Evolutionary conservation across 2,113 vertebrate genomes (phyloP).

Genomic region (Sclerurus mexicanus): DNA sequence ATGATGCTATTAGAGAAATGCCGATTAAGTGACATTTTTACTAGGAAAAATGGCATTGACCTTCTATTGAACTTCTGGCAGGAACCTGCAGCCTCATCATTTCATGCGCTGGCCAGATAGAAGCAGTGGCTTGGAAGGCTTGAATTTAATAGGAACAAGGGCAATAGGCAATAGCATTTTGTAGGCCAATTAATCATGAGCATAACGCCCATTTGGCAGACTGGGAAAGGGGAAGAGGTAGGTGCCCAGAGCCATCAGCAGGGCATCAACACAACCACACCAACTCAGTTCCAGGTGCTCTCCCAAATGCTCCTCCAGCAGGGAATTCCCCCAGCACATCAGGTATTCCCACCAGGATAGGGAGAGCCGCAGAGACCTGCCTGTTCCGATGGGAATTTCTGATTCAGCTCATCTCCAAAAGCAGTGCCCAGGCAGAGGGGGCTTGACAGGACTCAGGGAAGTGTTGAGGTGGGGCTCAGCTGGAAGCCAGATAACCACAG

Average conservation of each 20-base stretch:
- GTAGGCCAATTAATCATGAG: rapidly evolving
- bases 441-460: background rate
- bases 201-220: background rate
- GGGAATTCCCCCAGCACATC: rapidly evolving
- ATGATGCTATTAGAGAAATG: background rate
- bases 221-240: background rate
- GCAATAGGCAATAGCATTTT: background rate
- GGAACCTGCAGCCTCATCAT: background rate
- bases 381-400: rapidly evolving
- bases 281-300: background rate
- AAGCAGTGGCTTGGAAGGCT: background rate
- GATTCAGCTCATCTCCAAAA: background rate
- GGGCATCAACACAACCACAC: rapidly evolving
- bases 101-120: background rate
- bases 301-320: background rate
- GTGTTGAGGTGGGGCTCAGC: rapidly evolving
- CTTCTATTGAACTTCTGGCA: background rate
- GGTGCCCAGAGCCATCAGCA: background rate
- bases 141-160: background rate
- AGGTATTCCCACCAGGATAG: background rate
- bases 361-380: rapidly evolving
- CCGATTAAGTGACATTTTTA: background rate
- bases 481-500: background rate
- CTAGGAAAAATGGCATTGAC: background rate
- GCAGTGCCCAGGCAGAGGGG: background rate